phyloP scores from a whole-genome alignment of 2,113 vertebrate species.

The Oncorhynchus masou region DNA sequence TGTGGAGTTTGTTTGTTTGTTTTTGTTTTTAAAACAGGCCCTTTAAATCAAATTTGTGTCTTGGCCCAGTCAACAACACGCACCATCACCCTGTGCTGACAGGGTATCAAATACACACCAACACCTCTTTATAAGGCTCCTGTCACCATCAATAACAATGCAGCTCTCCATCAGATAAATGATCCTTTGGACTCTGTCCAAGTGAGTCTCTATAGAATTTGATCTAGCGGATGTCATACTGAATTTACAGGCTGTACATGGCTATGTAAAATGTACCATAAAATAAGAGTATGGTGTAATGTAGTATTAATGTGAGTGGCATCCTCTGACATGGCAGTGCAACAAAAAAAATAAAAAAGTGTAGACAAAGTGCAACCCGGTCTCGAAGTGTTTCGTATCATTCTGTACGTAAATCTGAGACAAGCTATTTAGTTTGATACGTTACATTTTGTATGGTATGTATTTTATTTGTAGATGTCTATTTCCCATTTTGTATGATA shows the following conservation, averaged over 20 bases:
- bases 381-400: too few relatives aligned
- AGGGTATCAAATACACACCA: background rate
- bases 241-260: constrained; percentile 2
- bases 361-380: background rate
- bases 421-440: too few relatives aligned
- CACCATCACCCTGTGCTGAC: background rate
- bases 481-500: too few relatives aligned
- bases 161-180: background rate
- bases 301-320: background rate
- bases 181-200: background rate
- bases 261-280: background rate
- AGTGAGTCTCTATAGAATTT: background rate
- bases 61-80: background rate
- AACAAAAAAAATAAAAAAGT: too few relatives aligned
- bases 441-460: too few relatives aligned
- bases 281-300: background rate
- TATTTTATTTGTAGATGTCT: too few relatives aligned
- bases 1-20: background rate
- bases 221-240: constrained; percentile 3
- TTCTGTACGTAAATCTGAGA: too few relatives aligned
- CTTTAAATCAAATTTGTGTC: background rate
- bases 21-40: background rate
- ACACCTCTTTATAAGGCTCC: background rate
- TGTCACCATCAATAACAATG: background rate
- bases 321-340: background rate